Percentiles rank a stretch among this genome's conserved stretches.
Conservation (phyloP, 2,113 vertebrate genomes). For the Ictidomys tridecemlineatus region DNA sequence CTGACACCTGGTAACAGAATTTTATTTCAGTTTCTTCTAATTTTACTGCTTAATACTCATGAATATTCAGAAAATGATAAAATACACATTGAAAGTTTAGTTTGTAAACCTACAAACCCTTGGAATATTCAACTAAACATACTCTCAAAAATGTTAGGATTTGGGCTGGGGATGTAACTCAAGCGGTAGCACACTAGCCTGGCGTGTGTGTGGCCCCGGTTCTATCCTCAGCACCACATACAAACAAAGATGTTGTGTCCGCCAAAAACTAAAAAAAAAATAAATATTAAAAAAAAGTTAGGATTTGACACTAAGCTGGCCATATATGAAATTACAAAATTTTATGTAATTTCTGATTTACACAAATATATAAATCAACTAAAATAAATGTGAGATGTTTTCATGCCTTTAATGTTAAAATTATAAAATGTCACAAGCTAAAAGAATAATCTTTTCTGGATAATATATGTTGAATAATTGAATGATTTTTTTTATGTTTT, state of each 20-base stretch:
- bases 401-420: neutral
- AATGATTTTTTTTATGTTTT: neutral
- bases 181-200: too few species aligned
- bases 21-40: neutral
- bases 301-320: neutral
- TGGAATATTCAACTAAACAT: neutral
- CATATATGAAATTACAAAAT: neutral
- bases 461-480: neutral
- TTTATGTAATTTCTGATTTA: neutral
- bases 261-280: too few species aligned
- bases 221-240: too few species aligned
- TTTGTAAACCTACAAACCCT: neutral
- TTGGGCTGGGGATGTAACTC: too few species aligned
- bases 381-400: neutral
- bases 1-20: neutral
- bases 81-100: neutral
- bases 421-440: neutral
- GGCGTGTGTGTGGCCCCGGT: too few species aligned
- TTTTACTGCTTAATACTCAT: neutral
- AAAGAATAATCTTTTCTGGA: neutral
- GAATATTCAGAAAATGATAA: neutral
- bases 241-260: too few species aligned
- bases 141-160: neutral
- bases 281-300: too few species aligned
- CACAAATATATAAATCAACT: neutral